Base-by-base conservation (phyloP, 2,113 vertebrate species). In the Barnardius zonarius region DNA sequence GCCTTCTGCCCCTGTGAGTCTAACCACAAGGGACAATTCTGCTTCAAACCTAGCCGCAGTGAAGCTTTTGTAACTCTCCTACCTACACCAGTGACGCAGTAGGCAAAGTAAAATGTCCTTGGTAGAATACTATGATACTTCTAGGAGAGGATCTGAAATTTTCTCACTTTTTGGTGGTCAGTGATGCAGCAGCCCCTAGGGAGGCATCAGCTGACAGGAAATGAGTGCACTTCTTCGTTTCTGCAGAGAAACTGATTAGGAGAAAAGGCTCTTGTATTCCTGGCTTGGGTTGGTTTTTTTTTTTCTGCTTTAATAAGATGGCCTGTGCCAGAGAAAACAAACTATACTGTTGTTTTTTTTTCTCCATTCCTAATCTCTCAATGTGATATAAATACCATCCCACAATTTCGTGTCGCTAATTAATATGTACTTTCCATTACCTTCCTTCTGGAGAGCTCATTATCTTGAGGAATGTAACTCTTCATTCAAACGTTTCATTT, bases 401-500 rank as follows among this genome's bases (percentile, higher is more conserved):
- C 43, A 62, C 55, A 88, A 74, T 93, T 92, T 79, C 63, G 17
- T 30, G 8, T 67, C 90, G 73, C 90, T 96, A 94, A 96, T 97
- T 95, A 96, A 90, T 95, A 87, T 63, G 59, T 75, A 74, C 91
- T 95, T 96, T 88, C 72, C 54, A 68, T 95, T 91, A 88, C 75
- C 41, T 95, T 94, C 57, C 66, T 96, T 93, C 90, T 89, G 72
- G 74, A 95, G 83, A 92, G 86, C 69, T 96, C 86, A 82, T 96
- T 97, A 90, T 81, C 69, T 81, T 64, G 70, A 92, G 73, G 66
- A 73, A 93, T 93, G 79, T 90, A 96, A 64, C 72, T 92, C 41
- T 91, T 94, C 94, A 95, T 97, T 96, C 95, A 96, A 88, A 91
- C 78, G 52, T 84, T 96, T 92, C 70, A 91, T 94, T 95, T 90